A percentile compares a stretch with the other conserved stretches of the same genome.
Conservation (phyloP, 2,113 vertebrate genomes). For the Cricetomys ansorgei region DNA sequence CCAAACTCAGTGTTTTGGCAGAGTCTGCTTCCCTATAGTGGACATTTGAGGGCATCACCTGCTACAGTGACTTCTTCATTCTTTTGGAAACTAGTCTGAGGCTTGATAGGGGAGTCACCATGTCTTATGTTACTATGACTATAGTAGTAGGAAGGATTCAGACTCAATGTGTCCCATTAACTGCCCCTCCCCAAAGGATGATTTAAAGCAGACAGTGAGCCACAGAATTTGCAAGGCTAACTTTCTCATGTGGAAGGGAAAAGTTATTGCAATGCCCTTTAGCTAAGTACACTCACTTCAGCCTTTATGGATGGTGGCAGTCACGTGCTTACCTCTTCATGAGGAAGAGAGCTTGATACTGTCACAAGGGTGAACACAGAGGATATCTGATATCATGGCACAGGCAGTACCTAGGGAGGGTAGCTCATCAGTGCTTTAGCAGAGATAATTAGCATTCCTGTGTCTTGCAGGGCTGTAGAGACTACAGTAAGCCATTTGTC, state of each 20-base stretch:
- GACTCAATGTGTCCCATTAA: not conserved
- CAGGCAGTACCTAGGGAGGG: not conserved
- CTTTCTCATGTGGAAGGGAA: constrained; percentile 72
- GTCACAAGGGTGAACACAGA: constrained; percentile 12
- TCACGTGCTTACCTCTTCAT: constrained; percentile 46
- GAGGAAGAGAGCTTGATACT: constrained; percentile 47
- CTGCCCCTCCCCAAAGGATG: not conserved
- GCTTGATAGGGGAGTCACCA: not conserved
- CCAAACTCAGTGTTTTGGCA: not conserved
- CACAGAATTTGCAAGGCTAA: constrained; percentile 70
- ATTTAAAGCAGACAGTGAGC: constrained; percentile 63
- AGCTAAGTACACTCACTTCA: constrained; percentile 78
- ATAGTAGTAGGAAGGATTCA: not conserved
- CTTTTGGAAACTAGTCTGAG: not conserved
- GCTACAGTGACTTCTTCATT: not conserved
- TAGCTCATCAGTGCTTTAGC: not conserved
- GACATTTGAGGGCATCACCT: not conserved
- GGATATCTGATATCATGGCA: not conserved
- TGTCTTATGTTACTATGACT: not conserved
- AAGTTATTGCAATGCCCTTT: constrained; percentile 74
- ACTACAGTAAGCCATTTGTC: not conserved
- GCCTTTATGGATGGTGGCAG: constrained; percentile 61
- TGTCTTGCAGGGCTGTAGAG: not conserved
- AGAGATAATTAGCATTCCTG: not conserved
- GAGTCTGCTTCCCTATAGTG: not conserved